Base-by-base conservation (phyloP, 2,113 vertebrate species). In the Thunnus maccoyii region DNA sequence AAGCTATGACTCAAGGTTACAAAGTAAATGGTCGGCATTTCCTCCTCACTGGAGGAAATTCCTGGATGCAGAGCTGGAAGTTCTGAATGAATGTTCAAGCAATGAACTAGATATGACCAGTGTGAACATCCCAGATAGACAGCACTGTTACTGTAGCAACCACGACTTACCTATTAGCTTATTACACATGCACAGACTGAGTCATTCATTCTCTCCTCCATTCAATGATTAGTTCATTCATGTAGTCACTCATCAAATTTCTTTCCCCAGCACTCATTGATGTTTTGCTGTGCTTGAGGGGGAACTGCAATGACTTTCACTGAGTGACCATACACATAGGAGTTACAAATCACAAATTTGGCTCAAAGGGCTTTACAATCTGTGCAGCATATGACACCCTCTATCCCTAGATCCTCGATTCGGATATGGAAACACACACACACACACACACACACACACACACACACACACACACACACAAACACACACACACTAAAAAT, bases 101-200 rank as follows among this genome's bases (percentile, higher is more conserved):
- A 27, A 65, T 13, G 25, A 56, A n/a, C 17, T 14, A 68, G 71
- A 73, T 17, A 63, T 27, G 20, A 22, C 32, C 27, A 57, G 50
- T 18, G 27, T 27, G 48, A 11, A 57, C 68, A 73, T 58, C 18
- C 4, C 48, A 57, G 57, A 76, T 36, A 46, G 16, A 25, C 61
- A 36, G 58, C 68, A 11, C 36, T 5, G 82, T 89, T 78, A 68
- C 83, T 83, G 86, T 87, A 57, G 88, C 76, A 90, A 90, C 88
- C 22, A 0, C 2, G 11, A 41, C 55, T 64, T 65, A n/a, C 62
- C 13, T 16, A 66, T 60, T 51, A 51, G 52, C 17, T 15, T 20
- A 1, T 54, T 22, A 0, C 79, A 85, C 41, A 41, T 73, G 66
- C 52, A 54, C 11, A 62, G 16, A 22, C 32, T 27, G 20, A 51